Conservation (phyloP, 2,113 vertebrate genomes). For the Pelecanus crispus region DNA sequence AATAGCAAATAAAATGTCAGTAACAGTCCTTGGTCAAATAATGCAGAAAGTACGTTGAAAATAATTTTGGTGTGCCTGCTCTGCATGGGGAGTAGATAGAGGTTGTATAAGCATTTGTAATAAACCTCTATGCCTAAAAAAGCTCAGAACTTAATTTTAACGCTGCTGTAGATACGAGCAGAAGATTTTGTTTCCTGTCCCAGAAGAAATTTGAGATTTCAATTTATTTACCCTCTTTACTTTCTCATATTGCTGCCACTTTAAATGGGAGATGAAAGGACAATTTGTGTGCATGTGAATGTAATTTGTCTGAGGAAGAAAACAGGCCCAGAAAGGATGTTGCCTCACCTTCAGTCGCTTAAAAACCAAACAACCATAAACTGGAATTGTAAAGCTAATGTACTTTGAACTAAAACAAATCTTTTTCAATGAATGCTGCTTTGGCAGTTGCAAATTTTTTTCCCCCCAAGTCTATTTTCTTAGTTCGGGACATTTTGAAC, state of each 20-base stretch:
- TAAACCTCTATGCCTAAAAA: background rate
- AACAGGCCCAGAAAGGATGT: background rate
- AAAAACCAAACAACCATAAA: background rate
- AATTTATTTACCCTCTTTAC: background rate
- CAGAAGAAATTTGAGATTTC: background rate
- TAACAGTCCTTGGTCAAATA: background rate
- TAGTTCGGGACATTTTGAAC: background rate
- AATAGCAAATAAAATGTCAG: background rate
- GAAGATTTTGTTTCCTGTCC: background rate
- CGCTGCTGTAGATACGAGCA: background rate
- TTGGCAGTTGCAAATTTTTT: background rate
- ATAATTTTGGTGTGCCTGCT: background rate
- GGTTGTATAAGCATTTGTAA: accelerated
- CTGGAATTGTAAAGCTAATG: background rate
- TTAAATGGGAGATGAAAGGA: background rate
- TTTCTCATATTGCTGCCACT: background rate
- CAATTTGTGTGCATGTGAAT: background rate
- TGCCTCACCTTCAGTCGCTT: background rate
- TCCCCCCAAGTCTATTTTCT: background rate
- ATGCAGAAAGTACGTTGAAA: background rate
- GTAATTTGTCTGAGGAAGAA: background rate
- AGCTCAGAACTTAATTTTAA: background rate
- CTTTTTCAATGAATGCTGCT: background rate
- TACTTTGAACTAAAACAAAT: background rate
- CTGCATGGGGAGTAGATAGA: background rate